Base-by-base conservation (phyloP, 2,797 vertebrate genomes). In the Malurus splendens region DNA sequence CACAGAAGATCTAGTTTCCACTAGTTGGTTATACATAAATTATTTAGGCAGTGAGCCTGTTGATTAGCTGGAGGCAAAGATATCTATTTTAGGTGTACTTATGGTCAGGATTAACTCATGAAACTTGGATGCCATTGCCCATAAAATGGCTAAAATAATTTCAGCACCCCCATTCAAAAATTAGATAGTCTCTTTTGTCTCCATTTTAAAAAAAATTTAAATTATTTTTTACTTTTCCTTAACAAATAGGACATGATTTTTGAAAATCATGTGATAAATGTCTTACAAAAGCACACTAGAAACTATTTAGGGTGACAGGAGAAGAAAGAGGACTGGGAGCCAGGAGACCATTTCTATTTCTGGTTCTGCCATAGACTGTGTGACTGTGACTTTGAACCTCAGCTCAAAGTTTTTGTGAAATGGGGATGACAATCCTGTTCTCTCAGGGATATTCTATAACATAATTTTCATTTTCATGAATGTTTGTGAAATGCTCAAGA, bases 341-440 rank as follows among this genome's bases (percentile, higher is more conserved):
- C 90, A 93, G 90, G 89, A 93, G 94, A 95, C 90, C 70, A 78
- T 89, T 93, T 94, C 94, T 95, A 93, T 95, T 95, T 95, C 95
- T 93, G 89, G 85, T 92, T 70, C 84, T 91, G 85, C 85, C 56
- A 86, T 32, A 67, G 82, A 81, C 71, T 75, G 22, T 77, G 86
- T 66, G 84, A 82, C 78, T 82, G 36, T 90, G 76, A 92, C 92
- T 92, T 93, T 95, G 93, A 92, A 93, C 86, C 70, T 94, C 90
- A 91, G 79, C 70, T 93, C 92, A 42, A 1, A 1, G 0, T 67
- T 95, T 71, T 48, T 86, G 73, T 82, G 90, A 91, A 93, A 92
- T 2, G 14, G 73, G 76, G 87, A 90, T 93, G 84, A 54, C 27
- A 66, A 75, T 50, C 72, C 36, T 76, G 32, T 12, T 85, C 79